Conservation (phyloP, 2,113 vertebrate genomes). For the Microtus montanus region DNA sequence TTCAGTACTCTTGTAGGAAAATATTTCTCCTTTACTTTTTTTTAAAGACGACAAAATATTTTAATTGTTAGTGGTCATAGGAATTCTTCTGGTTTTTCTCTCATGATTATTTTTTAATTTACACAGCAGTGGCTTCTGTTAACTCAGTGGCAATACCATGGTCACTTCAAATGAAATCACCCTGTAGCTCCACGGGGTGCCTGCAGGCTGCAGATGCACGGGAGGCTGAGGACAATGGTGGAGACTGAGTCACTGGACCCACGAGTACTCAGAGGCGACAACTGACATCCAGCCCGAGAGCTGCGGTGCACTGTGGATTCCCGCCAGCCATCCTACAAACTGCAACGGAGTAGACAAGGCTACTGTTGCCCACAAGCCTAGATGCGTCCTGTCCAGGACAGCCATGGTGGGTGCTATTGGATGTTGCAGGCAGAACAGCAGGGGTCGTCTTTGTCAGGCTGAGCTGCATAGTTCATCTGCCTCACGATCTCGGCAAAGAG, state of each 20-base stretch:
- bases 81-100: constrained; percentile 70
- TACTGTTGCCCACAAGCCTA: constrained; percentile 71
- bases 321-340: constrained; percentile 74
- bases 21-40: constrained; percentile 79
- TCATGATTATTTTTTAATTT: constrained; percentile 68
- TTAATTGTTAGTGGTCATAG: constrained; percentile 71
- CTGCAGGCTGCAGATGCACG: constrained; percentile 79
- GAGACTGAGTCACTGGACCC: constrained; percentile 76
- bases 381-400: constrained; percentile 70
- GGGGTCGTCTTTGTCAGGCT: constrained; percentile 98
- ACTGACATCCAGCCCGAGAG: constrained; percentile 77
- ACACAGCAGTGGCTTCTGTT: constrained; percentile 73
- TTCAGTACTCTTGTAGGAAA: constrained; percentile 75
- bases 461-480: constrained; percentile 99
- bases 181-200: constrained; percentile 80
- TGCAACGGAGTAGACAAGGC: constrained; percentile 70
- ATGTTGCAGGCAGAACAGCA: constrained; percentile 99
- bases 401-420: constrained; percentile 89
- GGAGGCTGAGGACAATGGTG: constrained; percentile 70
- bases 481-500: constrained; percentile 99
- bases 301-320: constrained; percentile 79
- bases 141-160: constrained; percentile 62
- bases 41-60: constrained; percentile 78
- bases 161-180: constrained; percentile 58
- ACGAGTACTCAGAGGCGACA: constrained; percentile 77